Evolutionary conservation across 2,888 invertebrate genomes (phyloP).

Genomic region (Cosmopolites sordidus): DNA sequence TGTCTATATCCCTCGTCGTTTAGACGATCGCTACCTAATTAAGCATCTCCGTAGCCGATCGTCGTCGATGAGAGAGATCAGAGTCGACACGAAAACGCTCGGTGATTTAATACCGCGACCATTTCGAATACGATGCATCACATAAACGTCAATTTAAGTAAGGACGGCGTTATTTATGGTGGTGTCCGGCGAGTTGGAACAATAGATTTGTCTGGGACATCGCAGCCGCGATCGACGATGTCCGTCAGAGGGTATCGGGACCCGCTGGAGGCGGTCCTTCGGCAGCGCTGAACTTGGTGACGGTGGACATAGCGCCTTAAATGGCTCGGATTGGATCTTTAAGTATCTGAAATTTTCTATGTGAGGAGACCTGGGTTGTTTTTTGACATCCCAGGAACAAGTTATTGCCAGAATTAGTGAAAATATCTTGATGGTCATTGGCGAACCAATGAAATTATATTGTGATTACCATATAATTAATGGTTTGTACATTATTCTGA

Average conservation of each 20-base stretch:
- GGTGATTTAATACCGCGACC: conserved; percentile 24
- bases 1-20: no score
- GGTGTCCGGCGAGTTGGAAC: conserved; percentile 43
- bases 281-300: no score
- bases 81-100: not conserved
- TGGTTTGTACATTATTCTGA: no score
- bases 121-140: conserved; percentile 31
- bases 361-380: not conserved
- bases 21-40: not conserved
- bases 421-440: no score
- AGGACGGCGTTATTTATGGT: conserved; percentile 45
- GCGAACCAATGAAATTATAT: no score
- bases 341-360: not conserved
- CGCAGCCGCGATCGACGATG: conserved; percentile 42
- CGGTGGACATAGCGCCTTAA: not conserved
- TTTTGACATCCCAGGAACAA: no score
- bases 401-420: no score
- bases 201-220: conserved; percentile 48
- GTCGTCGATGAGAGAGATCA: not conserved
- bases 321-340: not conserved
- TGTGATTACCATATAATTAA: no score
- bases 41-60: not conserved
- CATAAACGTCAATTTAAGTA: conserved; percentile 45
- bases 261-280: not conserved
- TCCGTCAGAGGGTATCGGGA: conserved; percentile 11